Evolutionary conservation across 2,797 vertebrate genomes (phyloP), one percentile per base, ranked within the genome.

Genomic region (Etheostoma nigrum): DNA sequence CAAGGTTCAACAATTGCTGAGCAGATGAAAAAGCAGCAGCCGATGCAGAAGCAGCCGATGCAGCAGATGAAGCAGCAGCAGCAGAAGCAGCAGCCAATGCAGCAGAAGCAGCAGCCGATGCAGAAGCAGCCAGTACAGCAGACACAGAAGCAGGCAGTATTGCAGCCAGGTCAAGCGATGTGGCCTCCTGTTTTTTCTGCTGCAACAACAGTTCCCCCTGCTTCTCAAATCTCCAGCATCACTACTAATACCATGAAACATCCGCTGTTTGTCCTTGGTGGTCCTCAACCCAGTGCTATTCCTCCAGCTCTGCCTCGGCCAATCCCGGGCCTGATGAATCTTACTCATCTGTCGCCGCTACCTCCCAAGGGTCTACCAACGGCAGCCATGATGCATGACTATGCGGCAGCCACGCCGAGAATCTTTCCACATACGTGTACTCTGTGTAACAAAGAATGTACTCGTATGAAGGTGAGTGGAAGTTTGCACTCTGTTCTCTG

Each of bases 341-440:
- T 44, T 1, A 19, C 10, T 10, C 58, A 19, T 5, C 15, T 15
- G 14, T 3, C 18, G 0, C 5, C 18, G 45, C 23, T 40, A 0
- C 10, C 65, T 21, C 5, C 57, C 67, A 96, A 95, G 90, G 89
- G 91, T 57, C 82, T 96, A 45, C 97, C 97, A 25, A 96, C 96
- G 0, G 90, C 93, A 0, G 95, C 96, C 72, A 97, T 97, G 97
- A 97, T 98, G 95, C 96, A 96, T 27, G 97, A 99, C 95, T 98
- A 98, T 91, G 96, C 96, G 14, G 97, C 97, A 1, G 90, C 96
- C 0, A 94, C 97, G 42, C 98, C 98, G 13, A 96, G 95, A 94
- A 93, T 95, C 93, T 98, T 99, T 94, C 98, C 98, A 59, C 97
- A 99, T 96, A 95, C 97, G 92, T 99, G 98, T 96, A 96, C 96